phyloP scores from a whole-genome alignment of 1,140 invertebrate species.

The Magallana angulata region DNA sequence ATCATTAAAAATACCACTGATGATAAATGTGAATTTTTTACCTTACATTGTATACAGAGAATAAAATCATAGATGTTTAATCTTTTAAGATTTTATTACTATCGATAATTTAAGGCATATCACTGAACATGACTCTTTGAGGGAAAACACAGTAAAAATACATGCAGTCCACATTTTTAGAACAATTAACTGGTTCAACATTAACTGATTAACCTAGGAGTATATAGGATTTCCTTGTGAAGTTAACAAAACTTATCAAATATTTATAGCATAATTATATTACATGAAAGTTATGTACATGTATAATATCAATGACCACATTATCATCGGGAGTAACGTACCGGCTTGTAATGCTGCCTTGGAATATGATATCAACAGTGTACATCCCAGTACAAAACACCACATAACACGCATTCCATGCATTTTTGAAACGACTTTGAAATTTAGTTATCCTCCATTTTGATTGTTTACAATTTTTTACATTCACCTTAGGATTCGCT shows the following conservation, averaged over 20 bases:
- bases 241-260: not conserved
- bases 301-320: not conserved
- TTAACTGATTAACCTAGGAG: not conserved
- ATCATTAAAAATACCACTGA: no score
- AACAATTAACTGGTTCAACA: no score
- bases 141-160: not conserved
- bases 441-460: not conserved
- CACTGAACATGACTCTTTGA: no score
- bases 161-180: not conserved
- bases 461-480: constrained; percentile 10
- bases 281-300: not conserved
- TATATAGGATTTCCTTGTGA: not conserved
- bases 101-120: no score
- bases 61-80: no score
- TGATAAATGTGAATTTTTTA: no score
- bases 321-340: not conserved
- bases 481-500: not conserved
- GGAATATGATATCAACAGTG: not conserved
- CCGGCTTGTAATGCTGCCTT: not conserved
- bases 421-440: not conserved
- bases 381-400: not conserved
- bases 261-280: not conserved
- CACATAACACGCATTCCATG: not conserved
- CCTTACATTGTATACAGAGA: no score
- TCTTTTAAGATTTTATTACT: no score